Base-by-base conservation (phyloP, 64 coral and sea anemone genomes). In the Cladopsammia gracilis region DNA sequence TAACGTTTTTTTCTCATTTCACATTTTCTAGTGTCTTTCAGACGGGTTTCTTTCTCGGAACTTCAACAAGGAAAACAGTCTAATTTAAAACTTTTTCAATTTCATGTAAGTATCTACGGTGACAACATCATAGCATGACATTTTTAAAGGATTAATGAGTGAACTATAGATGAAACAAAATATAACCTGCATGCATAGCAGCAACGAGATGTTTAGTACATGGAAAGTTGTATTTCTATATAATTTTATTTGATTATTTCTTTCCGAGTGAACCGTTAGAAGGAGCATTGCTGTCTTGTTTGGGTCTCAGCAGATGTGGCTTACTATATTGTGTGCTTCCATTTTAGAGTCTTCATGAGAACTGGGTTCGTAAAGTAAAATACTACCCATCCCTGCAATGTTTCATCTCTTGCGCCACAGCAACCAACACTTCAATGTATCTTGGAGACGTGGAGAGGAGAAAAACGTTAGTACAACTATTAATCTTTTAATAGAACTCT, bases 281-380 rank as follows among this genome's bases (percentile, higher is more conserved):
- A 34, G 34, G 0, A 1, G 34, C 34, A 34, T 2, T 34, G 34
- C 2, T 34, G 34, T 34, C 34, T 34, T 34, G 34, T 34, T 34
- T 34, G 34, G 34, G 34, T 34, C 34, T 34, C 34, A 34, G 34
- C 34, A 56, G 7, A 7, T 56, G 53, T 56, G 7, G 5, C 53
- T 56, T 56, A 56, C 12, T 56, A 12, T 56, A 16, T 11, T 13
- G 1, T 71, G 64, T 45, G 6, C 58, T 49, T 13, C 14, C 43
- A n/a, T 75, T 60, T 15, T 61, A 97, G 96, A 66, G 62, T 9
- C 75, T 94, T 9, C 98, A 99, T 74, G 89, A 96, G 34, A 94
- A 99, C 49, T 99, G 98, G 98, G 94, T 99, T 44, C 91, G 94
- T 25, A 99, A 96, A 66, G 94, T 99, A 34, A 99, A 94, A 64